phyloP scores from a whole-genome alignment of 2,797 vertebrate genomes.

The Sebastes reedi region DNA sequence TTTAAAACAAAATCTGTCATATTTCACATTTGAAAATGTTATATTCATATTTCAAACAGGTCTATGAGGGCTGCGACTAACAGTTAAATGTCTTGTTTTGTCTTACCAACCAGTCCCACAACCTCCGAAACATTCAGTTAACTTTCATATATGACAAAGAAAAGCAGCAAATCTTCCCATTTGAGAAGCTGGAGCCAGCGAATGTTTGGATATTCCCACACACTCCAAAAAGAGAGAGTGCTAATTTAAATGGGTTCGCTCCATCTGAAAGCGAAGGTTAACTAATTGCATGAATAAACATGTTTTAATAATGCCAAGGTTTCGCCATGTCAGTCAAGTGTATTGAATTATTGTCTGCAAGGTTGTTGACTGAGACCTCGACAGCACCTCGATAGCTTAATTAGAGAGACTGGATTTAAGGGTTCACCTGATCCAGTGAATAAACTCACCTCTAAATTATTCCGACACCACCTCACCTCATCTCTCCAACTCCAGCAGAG shows the following conservation, averaged over 20 bases:
- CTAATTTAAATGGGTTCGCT: neutral
- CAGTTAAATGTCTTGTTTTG: neutral
- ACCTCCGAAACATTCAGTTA: neutral
- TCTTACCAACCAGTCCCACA: neutral
- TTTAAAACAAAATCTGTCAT: no score
- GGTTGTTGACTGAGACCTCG: neutral
- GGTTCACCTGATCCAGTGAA: slow-evolving; percentile 15
- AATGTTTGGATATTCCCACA: neutral
- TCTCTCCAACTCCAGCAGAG: slow-evolving; percentile 3
- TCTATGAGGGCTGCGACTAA: no score
- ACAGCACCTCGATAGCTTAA: slow-evolving; percentile 6
- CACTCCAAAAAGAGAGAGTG: neutral
- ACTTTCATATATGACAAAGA: neutral
- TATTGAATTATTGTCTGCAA: neutral
- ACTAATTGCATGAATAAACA: neutral
- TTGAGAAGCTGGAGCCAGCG: neutral
- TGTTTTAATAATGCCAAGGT: neutral
- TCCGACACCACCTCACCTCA: neutral
- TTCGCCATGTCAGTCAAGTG: neutral
- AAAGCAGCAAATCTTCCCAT: neutral
- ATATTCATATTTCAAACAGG: neutral
- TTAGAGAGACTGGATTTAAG: slow-evolving; percentile 15
- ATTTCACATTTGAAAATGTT: neutral
- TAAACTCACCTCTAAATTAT: slow-evolving; percentile 34
- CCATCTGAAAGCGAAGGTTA: neutral